These are phyloP conservation scores for Glaucomys volans DNA, from an alignment of 2,113 vertebrate genomes.

Conservation along the genomic window DNA sequence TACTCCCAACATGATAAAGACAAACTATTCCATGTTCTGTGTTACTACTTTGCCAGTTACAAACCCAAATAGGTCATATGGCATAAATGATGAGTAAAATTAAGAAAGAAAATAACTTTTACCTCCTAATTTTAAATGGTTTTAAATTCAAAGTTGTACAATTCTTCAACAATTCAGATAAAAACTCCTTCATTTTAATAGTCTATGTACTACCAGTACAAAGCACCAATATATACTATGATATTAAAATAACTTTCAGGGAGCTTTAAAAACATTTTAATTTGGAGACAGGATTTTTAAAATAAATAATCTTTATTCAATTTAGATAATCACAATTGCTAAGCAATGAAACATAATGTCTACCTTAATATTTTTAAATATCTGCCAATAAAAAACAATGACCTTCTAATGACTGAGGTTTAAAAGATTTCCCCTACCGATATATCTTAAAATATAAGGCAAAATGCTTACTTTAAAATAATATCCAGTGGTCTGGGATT, in stretches of 20 bases:
- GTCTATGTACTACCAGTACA: neutral
- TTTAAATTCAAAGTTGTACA: conserved; percentile 23
- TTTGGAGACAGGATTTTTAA: neutral
- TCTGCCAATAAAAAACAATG: conserved; percentile 49
- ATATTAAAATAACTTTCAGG: conserved; percentile 4
- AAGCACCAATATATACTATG: conserved; percentile 11
- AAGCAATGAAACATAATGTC: neutral
- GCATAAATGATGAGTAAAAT: neutral
- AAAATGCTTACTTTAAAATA: conserved; percentile 41
- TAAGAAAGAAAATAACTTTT: neutral
- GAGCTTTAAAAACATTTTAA: conserved; percentile 4
- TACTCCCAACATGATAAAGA: neutral
- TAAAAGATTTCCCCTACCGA: conserved; percentile 18
- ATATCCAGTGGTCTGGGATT: too few relatives aligned
- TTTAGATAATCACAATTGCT: neutral
- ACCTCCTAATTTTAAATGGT: conserved; percentile 7
- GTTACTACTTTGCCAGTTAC: neutral
- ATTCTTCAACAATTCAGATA: neutral
- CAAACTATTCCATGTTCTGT: neutral
- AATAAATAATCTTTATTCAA: conserved; percentile 37
- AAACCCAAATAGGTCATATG: neutral
- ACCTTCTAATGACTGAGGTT: neutral
- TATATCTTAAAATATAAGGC: conserved; percentile 25
- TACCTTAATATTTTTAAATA: conserved; percentile 36
- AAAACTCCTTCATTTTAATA: conserved; percentile 52